Evolutionary conservation across 2,797 vertebrate genomes (phyloP), one percentile per base, ranked within the genome.

Genomic region (Scleropages formosus): DNA sequence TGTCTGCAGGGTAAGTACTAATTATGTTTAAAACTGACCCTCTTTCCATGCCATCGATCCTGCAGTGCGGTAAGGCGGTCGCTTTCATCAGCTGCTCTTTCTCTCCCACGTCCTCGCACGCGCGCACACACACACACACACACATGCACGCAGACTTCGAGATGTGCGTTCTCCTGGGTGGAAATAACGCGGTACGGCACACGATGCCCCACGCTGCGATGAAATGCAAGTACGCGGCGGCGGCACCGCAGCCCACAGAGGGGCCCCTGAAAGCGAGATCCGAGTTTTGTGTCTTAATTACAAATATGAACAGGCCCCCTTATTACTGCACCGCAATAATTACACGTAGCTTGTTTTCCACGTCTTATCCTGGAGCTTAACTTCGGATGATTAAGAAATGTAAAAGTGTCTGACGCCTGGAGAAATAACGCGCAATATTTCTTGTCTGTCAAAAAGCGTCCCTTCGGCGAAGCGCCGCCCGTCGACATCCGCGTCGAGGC

Each of bases 261-360:
- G 60, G 74, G 63, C 68, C 76, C 82, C 81, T 78, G 74, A 78
- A 75, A 78, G 46, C 12, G 76, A 83, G 79, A 75, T 60, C 77
- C 75, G 72, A 76, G 77, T 73, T 80, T 82, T 84, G 80, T 79
- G 79, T 78, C 78, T 84, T 84, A 80, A 85, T 84, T 83, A 82
- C 75, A 80, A 81, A 75, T 78, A 81, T 79, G 78, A 82, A 82
- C 78, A 78, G 77, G 76, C 77, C 77, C 75, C 78, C 31, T 68
- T 77, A 76, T 80, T 78, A 79, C 77, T 20, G 70, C 78, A 78
- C 81, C 80, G 82, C 81, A 80, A 78, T 84, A 85, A 82, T 84
- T 85, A 82, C 83, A 82, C 69, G 73, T 67, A 72, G 79, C 79
- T 75, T 77, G 76, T 80, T 78, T 67, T 62, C 51, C 1, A 31